A percentile compares a stretch with the other conserved stretches of the same genome.
phyloP scores from a whole-genome alignment of 2,888 invertebrate genomes.

The Meloe dianella region DNA sequence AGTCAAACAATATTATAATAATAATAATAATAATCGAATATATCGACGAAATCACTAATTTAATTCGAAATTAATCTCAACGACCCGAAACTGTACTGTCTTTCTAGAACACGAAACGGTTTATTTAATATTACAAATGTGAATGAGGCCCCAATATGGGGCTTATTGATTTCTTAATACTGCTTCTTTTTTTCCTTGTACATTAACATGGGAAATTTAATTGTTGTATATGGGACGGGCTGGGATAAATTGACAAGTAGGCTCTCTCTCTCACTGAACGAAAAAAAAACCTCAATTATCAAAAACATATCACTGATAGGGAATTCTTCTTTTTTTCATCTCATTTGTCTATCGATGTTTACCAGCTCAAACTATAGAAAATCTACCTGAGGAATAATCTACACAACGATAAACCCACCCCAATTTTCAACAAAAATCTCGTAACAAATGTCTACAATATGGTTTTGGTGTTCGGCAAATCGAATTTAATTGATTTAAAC shows the following conservation, averaged over 20 bases:
- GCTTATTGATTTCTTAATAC: slow-evolving; percentile 24
- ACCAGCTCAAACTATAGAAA: no score
- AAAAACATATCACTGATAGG: neutral
- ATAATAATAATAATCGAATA: no score
- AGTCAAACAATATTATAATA: slow-evolving; percentile 55
- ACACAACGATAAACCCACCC: no score
- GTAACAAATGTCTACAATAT: neutral
- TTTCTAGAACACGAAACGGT: slow-evolving; percentile 23
- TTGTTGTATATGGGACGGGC: neutral
- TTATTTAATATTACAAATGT: slow-evolving; percentile 19
- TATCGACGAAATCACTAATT: no score
- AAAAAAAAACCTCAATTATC: neutral
- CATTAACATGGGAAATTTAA: slow-evolving; percentile 35
- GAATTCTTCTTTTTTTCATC: no score
- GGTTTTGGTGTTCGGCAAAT: neutral
- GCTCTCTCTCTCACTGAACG: neutral
- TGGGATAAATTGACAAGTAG: neutral
- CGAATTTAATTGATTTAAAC: neutral
- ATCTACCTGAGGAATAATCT: no score
- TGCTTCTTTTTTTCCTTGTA: slow-evolving; percentile 39
- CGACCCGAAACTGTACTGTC: slow-evolving; percentile 31
- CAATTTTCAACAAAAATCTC: no score
- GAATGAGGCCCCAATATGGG: slow-evolving; percentile 8
- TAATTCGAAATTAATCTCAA: slow-evolving; percentile 34
- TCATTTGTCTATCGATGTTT: no score